Conservation (phyloP, 2,888 invertebrate species). For the Xestobium rufovillosum region DNA sequence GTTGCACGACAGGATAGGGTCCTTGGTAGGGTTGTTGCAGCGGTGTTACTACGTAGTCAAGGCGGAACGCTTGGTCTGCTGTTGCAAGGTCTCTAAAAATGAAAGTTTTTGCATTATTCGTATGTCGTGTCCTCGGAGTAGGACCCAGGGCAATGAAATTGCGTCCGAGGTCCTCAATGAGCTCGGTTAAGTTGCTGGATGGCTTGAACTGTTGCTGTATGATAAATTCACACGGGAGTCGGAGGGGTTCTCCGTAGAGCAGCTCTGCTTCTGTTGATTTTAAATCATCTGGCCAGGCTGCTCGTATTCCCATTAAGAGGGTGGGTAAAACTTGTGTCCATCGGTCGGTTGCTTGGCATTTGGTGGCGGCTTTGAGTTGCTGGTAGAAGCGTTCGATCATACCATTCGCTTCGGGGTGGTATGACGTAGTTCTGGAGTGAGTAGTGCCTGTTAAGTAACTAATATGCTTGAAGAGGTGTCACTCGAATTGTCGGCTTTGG, state of each 20-base stretch:
- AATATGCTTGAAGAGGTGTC: background rate
- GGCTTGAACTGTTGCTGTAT: background rate
- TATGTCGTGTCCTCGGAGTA: too few species aligned
- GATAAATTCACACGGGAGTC: background rate
- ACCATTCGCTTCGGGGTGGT: slow-evolving; percentile 1
- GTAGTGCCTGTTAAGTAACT: background rate
- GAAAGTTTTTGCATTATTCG: too few species aligned
- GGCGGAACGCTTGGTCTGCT: too few species aligned
- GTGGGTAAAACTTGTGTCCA: slow-evolving; percentile 1
- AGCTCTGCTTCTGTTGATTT: background rate
- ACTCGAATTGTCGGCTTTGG: slow-evolving; percentile 1
- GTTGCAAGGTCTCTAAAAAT: too few species aligned
- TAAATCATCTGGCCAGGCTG: background rate
- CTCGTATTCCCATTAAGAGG: background rate
- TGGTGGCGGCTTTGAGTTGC: background rate
- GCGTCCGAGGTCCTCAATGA: too few species aligned
- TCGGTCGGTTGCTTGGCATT: background rate
- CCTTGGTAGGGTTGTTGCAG: too few species aligned
- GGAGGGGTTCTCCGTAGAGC: background rate
- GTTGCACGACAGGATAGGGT: too few species aligned
- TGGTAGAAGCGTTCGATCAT: background rate
- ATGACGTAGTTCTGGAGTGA: background rate
- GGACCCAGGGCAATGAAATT: too few species aligned
- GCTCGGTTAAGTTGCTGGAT: too few species aligned
- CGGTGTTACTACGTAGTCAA: too few species aligned